Evolutionary conservation across 1,140 invertebrate genomes (phyloP).

Genomic region (Bilobella aurantiaca): DNA sequence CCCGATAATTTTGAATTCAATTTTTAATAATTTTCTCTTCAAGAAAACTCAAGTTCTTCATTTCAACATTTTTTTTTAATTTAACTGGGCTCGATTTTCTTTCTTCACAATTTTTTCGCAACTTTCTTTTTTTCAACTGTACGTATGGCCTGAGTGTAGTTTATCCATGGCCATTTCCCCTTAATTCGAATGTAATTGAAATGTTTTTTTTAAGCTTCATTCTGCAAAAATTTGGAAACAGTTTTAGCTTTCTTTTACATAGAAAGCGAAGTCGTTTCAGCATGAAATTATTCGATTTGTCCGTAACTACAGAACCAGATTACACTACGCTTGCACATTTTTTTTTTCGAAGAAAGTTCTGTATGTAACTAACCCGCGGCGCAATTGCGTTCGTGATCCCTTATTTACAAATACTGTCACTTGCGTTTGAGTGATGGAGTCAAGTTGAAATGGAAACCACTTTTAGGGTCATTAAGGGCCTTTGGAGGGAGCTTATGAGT

Average conservation of each 20-base stretch:
- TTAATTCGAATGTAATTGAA: neutral
- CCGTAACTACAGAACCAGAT: too few relatives aligned
- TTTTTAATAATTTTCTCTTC: too few relatives aligned
- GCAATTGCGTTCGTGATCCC: neutral
- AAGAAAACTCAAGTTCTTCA: too few relatives aligned
- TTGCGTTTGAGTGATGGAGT: neutral
- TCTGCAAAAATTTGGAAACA: neutral
- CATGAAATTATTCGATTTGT: too few relatives aligned
- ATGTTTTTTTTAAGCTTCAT: neutral
- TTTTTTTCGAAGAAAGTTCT: too few relatives aligned
- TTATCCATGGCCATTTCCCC: neutral
- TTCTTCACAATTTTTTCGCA: too few relatives aligned
- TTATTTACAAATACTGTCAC: neutral
- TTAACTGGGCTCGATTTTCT: too few relatives aligned
- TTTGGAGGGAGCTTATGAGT: neutral
- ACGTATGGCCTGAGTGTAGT: neutral
- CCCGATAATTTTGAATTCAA: too few relatives aligned
- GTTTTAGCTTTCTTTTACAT: neutral
- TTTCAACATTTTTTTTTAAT: too few relatives aligned
- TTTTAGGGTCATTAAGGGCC: neutral
- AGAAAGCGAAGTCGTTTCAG: too few relatives aligned
- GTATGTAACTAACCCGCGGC: too few relatives aligned
- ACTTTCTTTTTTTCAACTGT: neutral
- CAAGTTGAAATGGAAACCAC: neutral
- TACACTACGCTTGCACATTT: too few relatives aligned